These are phyloP conservation scores for Anodontia alba DNA, from an alignment of 2,888 invertebrate genomes.

Conservation along the genomic window DNA sequence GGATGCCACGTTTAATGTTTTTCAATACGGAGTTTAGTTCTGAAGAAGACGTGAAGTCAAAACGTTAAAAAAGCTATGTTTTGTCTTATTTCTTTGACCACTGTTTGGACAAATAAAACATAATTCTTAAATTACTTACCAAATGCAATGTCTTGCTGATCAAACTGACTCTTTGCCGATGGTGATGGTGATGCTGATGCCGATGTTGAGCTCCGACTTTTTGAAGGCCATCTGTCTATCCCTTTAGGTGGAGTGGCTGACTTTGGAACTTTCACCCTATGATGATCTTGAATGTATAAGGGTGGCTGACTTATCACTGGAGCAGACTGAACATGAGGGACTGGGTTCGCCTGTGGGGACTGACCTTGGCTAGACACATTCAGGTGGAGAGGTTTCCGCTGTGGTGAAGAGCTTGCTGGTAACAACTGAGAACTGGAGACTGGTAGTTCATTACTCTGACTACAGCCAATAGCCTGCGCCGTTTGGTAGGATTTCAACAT, in stretches of 20 bases:
- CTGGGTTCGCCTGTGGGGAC: not conserved
- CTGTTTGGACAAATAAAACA: no score
- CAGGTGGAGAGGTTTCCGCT: not conserved
- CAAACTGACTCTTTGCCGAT: not conserved
- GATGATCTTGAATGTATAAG: not conserved
- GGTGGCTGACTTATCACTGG: not conserved
- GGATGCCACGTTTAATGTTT: no score
- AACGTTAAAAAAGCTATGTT: no score
- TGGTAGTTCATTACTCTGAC: not conserved
- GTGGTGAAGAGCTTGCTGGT: not conserved
- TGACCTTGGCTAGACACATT: not conserved
- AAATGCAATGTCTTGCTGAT: not conserved
- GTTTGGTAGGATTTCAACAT: slow-evolving; percentile 5
- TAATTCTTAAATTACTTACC: not conserved
- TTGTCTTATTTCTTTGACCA: no score
- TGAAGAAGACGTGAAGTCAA: no score
- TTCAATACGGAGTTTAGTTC: no score
- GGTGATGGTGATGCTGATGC: not conserved
- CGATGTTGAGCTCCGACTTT: not conserved
- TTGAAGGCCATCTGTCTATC: not conserved
- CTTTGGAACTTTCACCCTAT: not conserved
- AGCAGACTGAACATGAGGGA: not conserved
- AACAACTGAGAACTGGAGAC: not conserved
- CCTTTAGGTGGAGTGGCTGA: slow-evolving; percentile 5
- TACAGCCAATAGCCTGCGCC: not conserved